Conservation (phyloP, 2,888 invertebrate species). For the Apodemia mormo region DNA sequence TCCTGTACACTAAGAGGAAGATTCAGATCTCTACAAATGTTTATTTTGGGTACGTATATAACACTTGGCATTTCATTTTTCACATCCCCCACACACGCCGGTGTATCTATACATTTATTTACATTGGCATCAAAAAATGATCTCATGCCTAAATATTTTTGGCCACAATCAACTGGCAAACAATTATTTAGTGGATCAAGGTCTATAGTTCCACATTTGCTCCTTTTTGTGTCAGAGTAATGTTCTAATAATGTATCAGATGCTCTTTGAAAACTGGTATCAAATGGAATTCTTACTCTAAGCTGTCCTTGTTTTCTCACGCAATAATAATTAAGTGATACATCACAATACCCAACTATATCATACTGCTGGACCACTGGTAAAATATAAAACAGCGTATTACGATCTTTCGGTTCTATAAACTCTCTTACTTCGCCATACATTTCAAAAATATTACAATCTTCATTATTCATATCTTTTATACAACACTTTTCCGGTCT, state of each 20-base stretch:
- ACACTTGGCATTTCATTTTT: conserved; percentile 52
- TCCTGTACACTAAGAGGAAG: conserved; percentile 51
- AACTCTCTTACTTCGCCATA: conserved; percentile 41
- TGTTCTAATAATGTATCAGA: conserved; percentile 38
- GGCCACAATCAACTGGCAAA: conserved; percentile 55
- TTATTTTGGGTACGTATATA: conserved; percentile 53
- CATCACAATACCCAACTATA: conserved; percentile 55
- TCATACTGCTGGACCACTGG: conserved; percentile 57
- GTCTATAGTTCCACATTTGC: conserved; percentile 51
- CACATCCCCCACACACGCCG: conserved; percentile 47
- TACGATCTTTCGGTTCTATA: conserved; percentile 49
- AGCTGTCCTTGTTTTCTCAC: conserved; percentile 37
- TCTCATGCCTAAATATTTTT: conserved; percentile 57
- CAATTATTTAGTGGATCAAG: conserved; percentile 56
- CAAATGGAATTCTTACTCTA: conserved; percentile 50
- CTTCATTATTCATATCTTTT: conserved; percentile 43
- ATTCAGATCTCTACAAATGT: conserved; percentile 58
- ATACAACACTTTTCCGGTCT: conserved; percentile 54
- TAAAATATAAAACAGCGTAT: conserved; percentile 51
- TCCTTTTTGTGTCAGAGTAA: conserved; percentile 41
- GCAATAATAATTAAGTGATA: conserved; percentile 49
- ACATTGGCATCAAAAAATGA: conserved; percentile 47
- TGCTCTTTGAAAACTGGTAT: conserved; percentile 48
- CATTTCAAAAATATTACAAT: conserved; percentile 48
- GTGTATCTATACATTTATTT: conserved; percentile 49